Evolutionary conservation across 2,113 vertebrate genomes (phyloP).

Genomic region (Arothron firmamentum): DNA sequence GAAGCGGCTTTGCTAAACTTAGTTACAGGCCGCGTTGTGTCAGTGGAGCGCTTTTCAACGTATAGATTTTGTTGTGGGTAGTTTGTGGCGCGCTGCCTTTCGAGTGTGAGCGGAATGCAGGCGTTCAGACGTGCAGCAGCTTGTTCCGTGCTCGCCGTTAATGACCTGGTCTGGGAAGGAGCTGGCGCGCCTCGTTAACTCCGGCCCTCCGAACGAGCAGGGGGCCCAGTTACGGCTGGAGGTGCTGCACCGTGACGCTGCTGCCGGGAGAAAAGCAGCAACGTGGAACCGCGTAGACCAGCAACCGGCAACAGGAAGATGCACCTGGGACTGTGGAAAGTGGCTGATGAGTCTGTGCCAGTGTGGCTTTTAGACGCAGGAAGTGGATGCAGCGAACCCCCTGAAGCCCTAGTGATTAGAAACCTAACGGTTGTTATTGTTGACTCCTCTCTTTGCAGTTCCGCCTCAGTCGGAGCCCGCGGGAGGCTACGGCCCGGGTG

Average conservation of each 20-base stretch:
- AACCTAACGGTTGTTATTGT: too few relatives aligned
- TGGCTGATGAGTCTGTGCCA: too few relatives aligned
- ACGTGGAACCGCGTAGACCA: not conserved
- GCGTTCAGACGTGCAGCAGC: not conserved
- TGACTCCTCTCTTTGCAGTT: conserved; percentile 27
- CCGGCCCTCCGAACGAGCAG: not conserved
- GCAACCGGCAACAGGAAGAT: not conserved
- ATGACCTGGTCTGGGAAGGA: not conserved
- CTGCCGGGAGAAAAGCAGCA: not conserved
- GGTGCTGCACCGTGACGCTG: conserved; percentile 6
- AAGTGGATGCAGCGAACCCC: too few relatives aligned
- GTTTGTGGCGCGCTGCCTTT: too few relatives aligned
- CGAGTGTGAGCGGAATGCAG: not conserved
- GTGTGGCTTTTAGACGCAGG: too few relatives aligned
- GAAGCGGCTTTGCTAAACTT: too few relatives aligned
- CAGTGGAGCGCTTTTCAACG: too few relatives aligned
- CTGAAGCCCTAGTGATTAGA: too few relatives aligned
- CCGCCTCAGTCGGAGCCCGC: conserved; percentile 16
- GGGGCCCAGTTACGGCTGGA: not conserved
- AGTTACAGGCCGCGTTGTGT: too few relatives aligned
- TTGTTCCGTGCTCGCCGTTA: not conserved
- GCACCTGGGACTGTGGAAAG: too few relatives aligned
- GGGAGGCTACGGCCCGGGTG: conserved; percentile 55
- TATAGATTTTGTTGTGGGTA: too few relatives aligned
- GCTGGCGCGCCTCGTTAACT: not conserved